Evolutionary conservation across 1,140 invertebrate genomes (phyloP).

Genomic region (Aphaenogaster ashmeadi): DNA sequence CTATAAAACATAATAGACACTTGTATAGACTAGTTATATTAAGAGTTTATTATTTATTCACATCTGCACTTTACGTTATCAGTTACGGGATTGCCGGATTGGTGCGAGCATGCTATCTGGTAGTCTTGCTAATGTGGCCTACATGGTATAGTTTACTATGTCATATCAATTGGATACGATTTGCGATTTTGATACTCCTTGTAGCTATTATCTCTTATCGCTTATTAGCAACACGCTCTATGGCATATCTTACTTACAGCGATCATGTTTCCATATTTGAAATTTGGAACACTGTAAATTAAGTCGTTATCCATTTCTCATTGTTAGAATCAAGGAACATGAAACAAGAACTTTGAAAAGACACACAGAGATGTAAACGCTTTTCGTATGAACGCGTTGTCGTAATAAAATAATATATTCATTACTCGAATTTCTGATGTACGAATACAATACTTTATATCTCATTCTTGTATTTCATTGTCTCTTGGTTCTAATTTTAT

Average conservation of each 20-base stretch:
- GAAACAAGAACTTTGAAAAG: neutral
- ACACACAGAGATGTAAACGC: neutral
- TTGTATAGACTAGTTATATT: neutral
- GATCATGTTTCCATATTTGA: neutral
- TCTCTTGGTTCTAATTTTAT: neutral
- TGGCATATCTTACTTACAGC: neutral
- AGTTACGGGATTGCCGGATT: neutral
- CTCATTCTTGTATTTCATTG: neutral
- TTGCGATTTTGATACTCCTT: neutral
- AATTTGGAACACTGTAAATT: neutral
- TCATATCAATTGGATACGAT: neutral
- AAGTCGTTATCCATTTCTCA: neutral
- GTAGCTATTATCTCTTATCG: slow-evolving; percentile 38
- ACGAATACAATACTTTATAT: neutral
- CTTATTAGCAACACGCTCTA: neutral
- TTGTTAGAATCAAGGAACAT: neutral
- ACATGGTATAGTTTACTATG: neutral
- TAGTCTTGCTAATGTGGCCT: neutral
- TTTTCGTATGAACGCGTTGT: neutral
- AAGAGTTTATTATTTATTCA: slow-evolving; percentile 23
- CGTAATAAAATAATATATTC: neutral
- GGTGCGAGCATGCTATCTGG: neutral
- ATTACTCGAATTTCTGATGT: neutral
- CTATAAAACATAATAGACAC: neutral
- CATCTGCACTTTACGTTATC: neutral